Evolutionary conservation across 1,140 invertebrate species (phyloP).

Genomic region (Lepidurus couesii): DNA sequence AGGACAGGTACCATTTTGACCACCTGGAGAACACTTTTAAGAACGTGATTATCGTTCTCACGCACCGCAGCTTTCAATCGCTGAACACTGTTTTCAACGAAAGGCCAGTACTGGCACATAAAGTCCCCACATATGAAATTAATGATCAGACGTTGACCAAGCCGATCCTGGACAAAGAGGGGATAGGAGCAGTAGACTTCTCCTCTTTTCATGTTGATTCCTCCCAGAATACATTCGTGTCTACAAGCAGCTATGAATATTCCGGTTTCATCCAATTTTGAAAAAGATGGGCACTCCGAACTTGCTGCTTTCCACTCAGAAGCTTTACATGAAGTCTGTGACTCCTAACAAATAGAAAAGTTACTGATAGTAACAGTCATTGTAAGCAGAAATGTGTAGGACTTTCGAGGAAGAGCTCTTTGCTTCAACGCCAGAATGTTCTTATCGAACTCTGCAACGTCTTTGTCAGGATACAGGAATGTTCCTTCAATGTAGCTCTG

Average conservation of each 20-base stretch:
- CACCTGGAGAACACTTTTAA: background rate
- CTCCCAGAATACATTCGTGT: background rate
- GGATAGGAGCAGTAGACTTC: background rate
- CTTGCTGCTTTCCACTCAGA: background rate
- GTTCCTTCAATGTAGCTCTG: background rate
- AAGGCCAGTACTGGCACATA: background rate
- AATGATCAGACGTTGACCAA: background rate
- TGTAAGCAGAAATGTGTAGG: background rate
- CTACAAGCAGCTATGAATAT: background rate
- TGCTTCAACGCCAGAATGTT: background rate
- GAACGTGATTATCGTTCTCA: background rate
- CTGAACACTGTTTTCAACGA: background rate
- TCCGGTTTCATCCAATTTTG: background rate
- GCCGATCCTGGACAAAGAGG: background rate
- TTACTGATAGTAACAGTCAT: background rate
- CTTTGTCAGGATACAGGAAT: background rate
- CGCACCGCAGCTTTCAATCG: background rate
- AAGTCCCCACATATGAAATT: background rate
- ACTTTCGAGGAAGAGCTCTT: background rate
- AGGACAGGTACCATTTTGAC: background rate
- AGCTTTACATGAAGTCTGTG: background rate
- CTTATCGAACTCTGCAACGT: background rate
- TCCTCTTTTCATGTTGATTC: background rate
- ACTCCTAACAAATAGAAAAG: slow-evolving; percentile 1
- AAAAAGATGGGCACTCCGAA: background rate